Base-by-base conservation (phyloP, 2,888 invertebrate species). In the Philonicus albiceps region DNA sequence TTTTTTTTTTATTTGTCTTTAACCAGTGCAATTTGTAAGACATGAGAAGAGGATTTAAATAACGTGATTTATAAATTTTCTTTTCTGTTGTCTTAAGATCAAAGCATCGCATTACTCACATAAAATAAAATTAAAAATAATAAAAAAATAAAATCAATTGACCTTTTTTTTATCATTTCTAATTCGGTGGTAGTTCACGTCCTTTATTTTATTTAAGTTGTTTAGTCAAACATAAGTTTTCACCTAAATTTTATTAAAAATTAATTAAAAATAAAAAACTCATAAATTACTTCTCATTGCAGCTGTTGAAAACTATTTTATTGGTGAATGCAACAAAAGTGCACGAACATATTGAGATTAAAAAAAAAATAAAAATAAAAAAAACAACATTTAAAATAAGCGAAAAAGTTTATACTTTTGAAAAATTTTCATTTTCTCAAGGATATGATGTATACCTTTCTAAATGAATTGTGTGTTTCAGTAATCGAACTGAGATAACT, bases 11-110 rank as follows among this genome's bases (percentile, higher is more conserved):
- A 49, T 88, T 86, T 86, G 86, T 88, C 86, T 87, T 87, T 87
- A 88, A 88, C 88, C 89, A 88, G 89, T 89, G 89, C 89, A 89
- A 89, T 88, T 89, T 89, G 88, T 88, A 88, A 88, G 31, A 81
- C 81, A 81, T 31, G 31, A 55, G 55, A 81, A 34, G 34, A 30
- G 31, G 81, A n/a, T 40, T 80, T 43, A 80, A 27, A 49, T 16
- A 49, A 49, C 27, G 43, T 80, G 80, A 80, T 81, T 81, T 19
- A 43, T 43, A 81, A 22, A 40, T 55, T 81, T 81, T 80, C 31
- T 31, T 49, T 78, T 49, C 49, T 27, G 64, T 64, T 64, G 19
- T 74, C 34, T 64, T 30, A 30, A 64, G n/a, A 55, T 31, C 64
- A 81, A n/a, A 49, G 13, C 27, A 55, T 30, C 64, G 49, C 53